Percentiles rank a stretch among this genome's conserved stretches.
These are phyloP conservation scores for Lissocephala sabroskyi DNA, from an alignment of 2,888 invertebrate species.

Conservation along the genomic window DNA sequence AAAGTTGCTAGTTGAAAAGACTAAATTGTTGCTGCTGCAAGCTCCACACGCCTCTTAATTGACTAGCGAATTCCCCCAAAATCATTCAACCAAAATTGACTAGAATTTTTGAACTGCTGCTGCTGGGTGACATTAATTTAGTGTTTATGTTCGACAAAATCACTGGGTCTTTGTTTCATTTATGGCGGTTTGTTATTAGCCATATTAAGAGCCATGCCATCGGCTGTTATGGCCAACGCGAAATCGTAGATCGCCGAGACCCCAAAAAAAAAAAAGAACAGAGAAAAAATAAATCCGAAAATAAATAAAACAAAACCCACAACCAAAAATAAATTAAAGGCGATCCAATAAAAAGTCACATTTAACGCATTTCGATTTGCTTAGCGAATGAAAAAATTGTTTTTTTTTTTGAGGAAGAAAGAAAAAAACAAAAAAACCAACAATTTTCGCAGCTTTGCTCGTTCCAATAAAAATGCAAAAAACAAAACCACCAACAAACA, in stretches of 20 bases:
- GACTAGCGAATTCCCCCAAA: conserved; percentile 9
- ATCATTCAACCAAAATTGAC: conserved; percentile 12
- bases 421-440: conserved; percentile 9
- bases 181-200: background rate
- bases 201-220: no score
- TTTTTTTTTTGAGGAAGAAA: no score
- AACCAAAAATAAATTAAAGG: conserved; percentile 16
- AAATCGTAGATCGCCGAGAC: no score
- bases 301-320: no score
- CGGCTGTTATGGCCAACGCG: no score
- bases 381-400: conserved; percentile 14
- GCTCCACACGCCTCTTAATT: conserved; percentile 5
- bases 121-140: conserved; percentile 28
- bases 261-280: no score
- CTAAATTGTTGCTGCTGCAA: no score
- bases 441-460: conserved; percentile 9
- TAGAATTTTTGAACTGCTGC: background rate
- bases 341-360: conserved; percentile 29
- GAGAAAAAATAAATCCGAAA: background rate
- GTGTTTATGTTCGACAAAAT: conserved; percentile 24
- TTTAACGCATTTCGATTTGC: conserved; percentile 31
- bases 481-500: conserved; percentile 16
- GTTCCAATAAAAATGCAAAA: background rate
- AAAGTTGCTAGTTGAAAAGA: no score
- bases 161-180: conserved; percentile 6